Conservation (phyloP, 2,888 invertebrate species). For the Tridacna crocea region DNA sequence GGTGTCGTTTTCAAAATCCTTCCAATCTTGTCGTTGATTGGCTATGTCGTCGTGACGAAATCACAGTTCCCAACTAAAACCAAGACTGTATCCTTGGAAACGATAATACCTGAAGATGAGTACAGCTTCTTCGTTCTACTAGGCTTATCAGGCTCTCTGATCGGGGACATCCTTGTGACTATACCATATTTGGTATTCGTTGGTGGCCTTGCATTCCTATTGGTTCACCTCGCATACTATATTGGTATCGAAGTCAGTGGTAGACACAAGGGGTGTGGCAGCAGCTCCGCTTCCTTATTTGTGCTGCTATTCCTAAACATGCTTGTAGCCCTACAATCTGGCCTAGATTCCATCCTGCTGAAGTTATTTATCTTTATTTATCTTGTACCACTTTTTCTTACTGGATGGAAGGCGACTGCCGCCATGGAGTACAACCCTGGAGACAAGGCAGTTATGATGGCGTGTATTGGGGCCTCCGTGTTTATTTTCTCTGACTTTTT, state of each 20-base stretch:
- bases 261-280: conserved; percentile 45
- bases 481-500: conserved; percentile 74
- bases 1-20: conserved; percentile 73
- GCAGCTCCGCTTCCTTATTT: conserved; percentile 56
- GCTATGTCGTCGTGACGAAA: conserved; percentile 59
- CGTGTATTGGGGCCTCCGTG: conserved; percentile 65
- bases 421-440: conserved; percentile 63
- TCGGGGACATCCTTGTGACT: conserved; percentile 66
- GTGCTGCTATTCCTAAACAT: conserved; percentile 56
- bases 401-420: conserved; percentile 70
- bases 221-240: conserved; percentile 64
- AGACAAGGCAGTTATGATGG: conserved; percentile 57
- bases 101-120: conserved; percentile 57
- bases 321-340: conserved; percentile 53
- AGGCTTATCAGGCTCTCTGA: conserved; percentile 67
- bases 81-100: conserved; percentile 40
- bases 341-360: conserved; percentile 58
- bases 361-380: conserved; percentile 65
- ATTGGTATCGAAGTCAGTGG: conserved; percentile 65
- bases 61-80: conserved; percentile 54
- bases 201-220: conserved; percentile 67
- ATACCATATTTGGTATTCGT: conserved; percentile 64
- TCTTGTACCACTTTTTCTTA: conserved; percentile 63
- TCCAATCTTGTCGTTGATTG: conserved; percentile 70
- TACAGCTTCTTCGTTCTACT: conserved; percentile 62